Base-by-base conservation (phyloP, 2,113 vertebrate species). In the Clarias magur region DNA sequence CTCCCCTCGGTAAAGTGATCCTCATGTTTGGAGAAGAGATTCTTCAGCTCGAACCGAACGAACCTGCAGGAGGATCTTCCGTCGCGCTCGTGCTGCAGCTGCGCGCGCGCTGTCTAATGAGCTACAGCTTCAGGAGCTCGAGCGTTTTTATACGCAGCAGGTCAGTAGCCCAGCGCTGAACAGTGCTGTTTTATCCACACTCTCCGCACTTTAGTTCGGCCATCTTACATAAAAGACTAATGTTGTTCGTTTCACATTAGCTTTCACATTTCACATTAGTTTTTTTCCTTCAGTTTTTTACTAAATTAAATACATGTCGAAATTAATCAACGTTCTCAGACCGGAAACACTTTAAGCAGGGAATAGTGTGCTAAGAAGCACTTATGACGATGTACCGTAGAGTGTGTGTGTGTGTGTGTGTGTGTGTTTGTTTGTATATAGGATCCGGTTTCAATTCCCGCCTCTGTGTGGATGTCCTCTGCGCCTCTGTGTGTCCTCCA, bases 111-210 rank as follows among this genome's bases (percentile, higher is more conserved):
- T 70, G 13, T 19, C 7, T 10, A 86, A 56, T 42, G 15, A 38
- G 30, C 76, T 86, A 13, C 76, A 68, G 30, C 21, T 25, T 9
- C 83, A 75, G 13, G 30, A 73, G 34, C 30, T 75, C 54, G 27
- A 5, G 67, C 30, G 79, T 67, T 84, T 73, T 84, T 84, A 84
- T 84, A 84, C 30, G 30, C 9, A 63, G 19, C 19, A 5, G 11
- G 7, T 0, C 60, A 63, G 25, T 42, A 38, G 3, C 17, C 1
- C 19, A 1, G 27, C 3, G 7, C 63, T 30, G 21, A 72, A 13
- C 5, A 56, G 27, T 34, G 78, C 16, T 0, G n/a, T 30, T 54
- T 76, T n/a, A 76, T 6, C 56, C 3, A n/a, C 73, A 13, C 73
- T 2, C 15, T 17, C n/a, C 3, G 25, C 8, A 8, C 56, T 59